Base-by-base conservation (phyloP, 2,113 vertebrate species). In the Mellivora capensis region DNA sequence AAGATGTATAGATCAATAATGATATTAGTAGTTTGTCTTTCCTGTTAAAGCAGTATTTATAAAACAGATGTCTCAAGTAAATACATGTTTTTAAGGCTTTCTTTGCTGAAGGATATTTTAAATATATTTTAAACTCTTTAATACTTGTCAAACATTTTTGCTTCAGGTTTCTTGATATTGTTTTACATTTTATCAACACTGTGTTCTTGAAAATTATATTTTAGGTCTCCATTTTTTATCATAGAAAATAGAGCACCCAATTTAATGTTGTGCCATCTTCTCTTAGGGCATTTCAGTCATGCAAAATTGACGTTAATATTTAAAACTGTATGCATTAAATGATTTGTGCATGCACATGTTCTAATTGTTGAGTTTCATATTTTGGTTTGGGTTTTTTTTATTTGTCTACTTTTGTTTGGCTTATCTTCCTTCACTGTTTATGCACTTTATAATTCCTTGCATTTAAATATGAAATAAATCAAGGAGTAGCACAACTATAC, bases 401-500 rank as follows among this genome's bases (percentile, higher is more conserved):
- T 76, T 95, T 84, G 14, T 80, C 64, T 71, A 72, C 25, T 88
- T 93, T 20, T 81, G 88, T 81, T 49, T 88, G 13, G 21, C 14
- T 67, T 79, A 59, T 52, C 34, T 72, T 80, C 20, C 34, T 77
- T 87, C 42, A 83, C 20, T 83, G 15, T 67, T 80, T 89, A 87
- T 37, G 31, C 4, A 64, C 2, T 87, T 88, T 42, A 57, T 64
- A 82, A 91, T 88, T 61, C 23, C 1, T 9, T 87, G 25, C 15
- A 92, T 76, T 80, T 93, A 95, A 71, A 76, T 76, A 20, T 90
- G 42, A 94, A 90, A 84, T 77, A 96, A 84, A 61, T 67, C 64
- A 85, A 25, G 14, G 25, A 11, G n/a, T 93, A 87, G 52, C 21
- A 87, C 13, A 86, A 7, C 23, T 67, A 52, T 6, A 15, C 1